Conservation (phyloP, 2,113 vertebrate genomes). For the Gallinago paraguaiae region DNA sequence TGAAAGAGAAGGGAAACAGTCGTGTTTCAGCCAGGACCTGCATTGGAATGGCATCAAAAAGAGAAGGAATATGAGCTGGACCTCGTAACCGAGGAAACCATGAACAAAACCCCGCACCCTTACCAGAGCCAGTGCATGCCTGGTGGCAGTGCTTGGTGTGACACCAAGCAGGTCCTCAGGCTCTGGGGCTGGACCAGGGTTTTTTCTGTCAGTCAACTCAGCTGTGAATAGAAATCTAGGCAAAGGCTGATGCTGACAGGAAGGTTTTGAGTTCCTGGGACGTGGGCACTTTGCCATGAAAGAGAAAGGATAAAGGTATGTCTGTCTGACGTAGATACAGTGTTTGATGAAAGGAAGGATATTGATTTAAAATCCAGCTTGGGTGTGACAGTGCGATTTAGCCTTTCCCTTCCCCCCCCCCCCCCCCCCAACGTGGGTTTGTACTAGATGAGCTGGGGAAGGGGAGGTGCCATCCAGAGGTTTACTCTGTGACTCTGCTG, state of each 20-base stretch:
- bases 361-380: not conserved
- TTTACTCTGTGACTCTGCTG: not conserved
- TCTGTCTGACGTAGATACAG: not conserved
- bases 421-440: accelerated
- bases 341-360: not conserved
- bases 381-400: not conserved
- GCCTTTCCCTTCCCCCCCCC: too few species aligned
- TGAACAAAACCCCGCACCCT: accelerated
- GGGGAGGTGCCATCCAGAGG: not conserved
- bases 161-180: not conserved
- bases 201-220: not conserved
- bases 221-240: not conserved
- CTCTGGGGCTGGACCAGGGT: too few species aligned
- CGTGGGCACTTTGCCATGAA: not conserved
- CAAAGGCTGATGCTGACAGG: not conserved
- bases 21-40: not conserved
- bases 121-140: not conserved
- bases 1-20: not conserved
- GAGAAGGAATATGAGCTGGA: not conserved
- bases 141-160: not conserved
- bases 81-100: not conserved
- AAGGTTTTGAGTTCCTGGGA: not conserved
- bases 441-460: not conserved
- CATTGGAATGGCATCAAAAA: not conserved
- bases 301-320: not conserved